These are phyloP conservation scores for Lomographa bimaculata DNA, from an alignment of 2,888 invertebrate genomes.

Conservation along the genomic window DNA sequence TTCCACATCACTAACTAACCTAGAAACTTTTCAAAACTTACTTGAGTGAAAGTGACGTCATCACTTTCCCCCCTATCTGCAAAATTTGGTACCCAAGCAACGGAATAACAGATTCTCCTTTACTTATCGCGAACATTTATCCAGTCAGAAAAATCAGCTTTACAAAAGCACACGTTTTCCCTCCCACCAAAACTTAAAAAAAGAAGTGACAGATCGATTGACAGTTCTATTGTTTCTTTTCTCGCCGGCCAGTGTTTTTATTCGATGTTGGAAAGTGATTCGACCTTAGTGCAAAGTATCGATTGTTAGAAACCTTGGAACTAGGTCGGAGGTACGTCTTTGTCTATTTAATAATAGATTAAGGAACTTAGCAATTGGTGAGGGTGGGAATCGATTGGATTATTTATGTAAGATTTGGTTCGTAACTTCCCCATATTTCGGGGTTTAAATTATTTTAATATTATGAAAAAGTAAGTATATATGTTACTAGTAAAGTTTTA, in stretches of 20 bases:
- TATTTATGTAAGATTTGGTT: constrained; percentile 20
- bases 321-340: constrained; percentile 45
- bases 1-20: constrained; percentile 10
- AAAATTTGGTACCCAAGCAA: constrained; percentile 52
- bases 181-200: no score
- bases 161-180: constrained; percentile 10
- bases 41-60: constrained; percentile 26
- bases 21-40: constrained; percentile 13
- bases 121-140: background rate
- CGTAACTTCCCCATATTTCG: background rate
- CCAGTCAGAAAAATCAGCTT: constrained; percentile 8
- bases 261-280: constrained; percentile 8
- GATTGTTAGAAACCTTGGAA: constrained; percentile 47
- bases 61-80: constrained; percentile 18
- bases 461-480: no score
- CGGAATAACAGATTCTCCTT: constrained; percentile 56
- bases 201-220: constrained; percentile 5
- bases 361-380: constrained; percentile 20
- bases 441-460: no score
- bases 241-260: constrained; percentile 13
- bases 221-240: constrained; percentile 14
- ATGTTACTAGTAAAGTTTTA: no score
- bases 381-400: constrained; percentile 23
- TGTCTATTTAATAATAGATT: constrained; percentile 38
- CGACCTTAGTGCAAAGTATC: constrained; percentile 55